These are phyloP conservation scores for Drosophila meridiana DNA, from an alignment of 2,888 invertebrate species.

Conservation along the genomic window DNA sequence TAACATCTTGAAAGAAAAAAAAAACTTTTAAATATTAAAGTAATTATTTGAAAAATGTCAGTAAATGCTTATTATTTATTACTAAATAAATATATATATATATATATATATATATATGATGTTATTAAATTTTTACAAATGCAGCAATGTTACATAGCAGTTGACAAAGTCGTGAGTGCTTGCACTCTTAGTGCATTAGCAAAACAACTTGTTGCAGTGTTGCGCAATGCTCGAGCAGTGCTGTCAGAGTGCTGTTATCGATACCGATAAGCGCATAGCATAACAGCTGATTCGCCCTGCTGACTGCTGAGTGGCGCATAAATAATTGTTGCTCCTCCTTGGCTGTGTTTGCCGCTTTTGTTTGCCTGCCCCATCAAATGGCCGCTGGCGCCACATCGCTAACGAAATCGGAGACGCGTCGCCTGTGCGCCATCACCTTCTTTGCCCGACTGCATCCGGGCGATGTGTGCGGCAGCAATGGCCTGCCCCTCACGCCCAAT, in stretches of 20 bases:
- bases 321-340: conserved; percentile 62
- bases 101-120: neutral
- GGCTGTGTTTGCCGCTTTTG: conserved; percentile 15
- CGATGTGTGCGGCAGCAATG: conserved; percentile 97
- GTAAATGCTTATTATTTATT: neutral
- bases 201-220: conserved; percentile 46
- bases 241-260: conserved; percentile 31
- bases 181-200: conserved; percentile 11
- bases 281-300: conserved; percentile 41
- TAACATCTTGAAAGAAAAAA: neutral
- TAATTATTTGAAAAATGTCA: neutral
- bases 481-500: conserved; percentile 97
- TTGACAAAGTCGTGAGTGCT: neutral
- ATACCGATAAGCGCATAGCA: conserved; percentile 12
- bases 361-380: conserved; percentile 45
- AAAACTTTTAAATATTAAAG: neutral
- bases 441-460: conserved; percentile 95
- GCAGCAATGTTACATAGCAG: neutral
- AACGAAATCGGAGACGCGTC: conserved; percentile 51
- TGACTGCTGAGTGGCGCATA: conserved; percentile 34
- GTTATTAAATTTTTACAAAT: neutral
- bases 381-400: conserved; percentile 42
- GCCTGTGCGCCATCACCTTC: conserved; percentile 94
- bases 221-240: conserved; percentile 36
- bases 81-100: neutral